Base-by-base conservation (phyloP, 23 tunicate genomes). In the Botrylloides violaceus region DNA sequence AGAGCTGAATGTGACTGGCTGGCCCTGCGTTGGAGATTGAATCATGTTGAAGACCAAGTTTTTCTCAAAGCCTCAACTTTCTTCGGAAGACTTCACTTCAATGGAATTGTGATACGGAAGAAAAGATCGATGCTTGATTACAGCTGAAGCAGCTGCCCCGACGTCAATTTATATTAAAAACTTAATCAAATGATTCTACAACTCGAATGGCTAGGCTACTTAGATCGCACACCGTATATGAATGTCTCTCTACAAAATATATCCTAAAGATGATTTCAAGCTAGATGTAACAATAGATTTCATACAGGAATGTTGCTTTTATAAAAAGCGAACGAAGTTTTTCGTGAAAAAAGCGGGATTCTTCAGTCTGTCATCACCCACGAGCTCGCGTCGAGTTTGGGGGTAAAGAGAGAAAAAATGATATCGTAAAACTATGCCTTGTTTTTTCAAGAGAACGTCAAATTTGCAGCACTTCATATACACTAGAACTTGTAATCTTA, bases 1-100 rank as follows among this genome's bases (percentile, higher is more conserved):
- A 34, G 96, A 72, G 21, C 83, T 73, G 64, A 88, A 88, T 0
- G 87, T 61, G 19, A 88, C 96, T 26, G 83, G 80, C 79, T 88
- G 96, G 58, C 66, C 65, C 76, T 88, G 96, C 59, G 96, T 88
- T 36, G 92, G 92, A 18, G 84, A 64, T 39, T 78, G 79, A 70
- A 82, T 85, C 96, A 88, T 88, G 65, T 81, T 81, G 74, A 28
- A 28, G 58, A 23, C 18, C 4, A 18, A 21, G 58, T 32, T 68
- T 28, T 68, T 37, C 37, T 63, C 32, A 63, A 31, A 33, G 7
- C 36, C n/a, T 43, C 26, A 26, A 19, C 24, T 43, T 36, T 35
- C 56, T 36, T 1, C 74, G 74, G 58, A 68, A 68, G 74, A 68
- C 74, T 68, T 68, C 23, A 68, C 74, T 68, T 68, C 74, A 68